These are phyloP conservation scores for Syrphus vitripennis DNA, from an alignment of 2,888 invertebrate species.

Conservation along the genomic window DNA sequence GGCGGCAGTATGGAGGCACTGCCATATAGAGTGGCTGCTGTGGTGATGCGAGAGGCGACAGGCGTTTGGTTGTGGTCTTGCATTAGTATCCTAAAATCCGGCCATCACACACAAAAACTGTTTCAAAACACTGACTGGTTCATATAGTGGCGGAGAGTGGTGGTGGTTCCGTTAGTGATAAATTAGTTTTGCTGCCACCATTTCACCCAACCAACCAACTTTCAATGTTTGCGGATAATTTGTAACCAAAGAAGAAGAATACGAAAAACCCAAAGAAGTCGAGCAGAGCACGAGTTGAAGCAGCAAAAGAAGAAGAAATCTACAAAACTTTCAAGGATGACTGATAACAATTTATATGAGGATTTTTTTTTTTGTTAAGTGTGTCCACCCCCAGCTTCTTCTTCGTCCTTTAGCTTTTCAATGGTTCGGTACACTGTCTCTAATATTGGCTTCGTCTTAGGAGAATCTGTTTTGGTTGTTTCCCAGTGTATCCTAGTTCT, in stretches of 20 bases:
- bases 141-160: background rate
- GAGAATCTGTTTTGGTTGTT: slow-evolving; percentile 34
- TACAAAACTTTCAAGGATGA: slow-evolving; percentile 70
- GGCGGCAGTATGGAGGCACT: background rate
- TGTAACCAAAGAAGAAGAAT: slow-evolving; percentile 55
- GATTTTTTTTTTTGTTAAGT: background rate
- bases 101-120: slow-evolving; percentile 35
- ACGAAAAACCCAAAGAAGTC: slow-evolving; percentile 36
- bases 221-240: slow-evolving; percentile 70
- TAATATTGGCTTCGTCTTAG: slow-evolving; percentile 29
- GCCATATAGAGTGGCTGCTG: background rate
- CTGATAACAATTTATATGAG: slow-evolving; percentile 71
- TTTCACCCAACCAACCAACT: slow-evolving; percentile 63
- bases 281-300: background rate
- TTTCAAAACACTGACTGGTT: slow-evolving; percentile 20
- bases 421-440: background rate
- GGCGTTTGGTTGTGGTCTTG: background rate
- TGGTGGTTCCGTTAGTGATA: slow-evolving; percentile 71
- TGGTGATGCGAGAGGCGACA: background rate
- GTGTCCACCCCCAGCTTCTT: background rate
- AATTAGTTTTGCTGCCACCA: slow-evolving; percentile 72
- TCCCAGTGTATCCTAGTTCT: background rate
- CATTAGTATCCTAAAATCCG: background rate
- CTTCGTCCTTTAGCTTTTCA: background rate
- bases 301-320: slow-evolving; percentile 45